Conservation (phyloP, 2,113 vertebrate genomes). For the Eulacestoma nigropectus region DNA sequence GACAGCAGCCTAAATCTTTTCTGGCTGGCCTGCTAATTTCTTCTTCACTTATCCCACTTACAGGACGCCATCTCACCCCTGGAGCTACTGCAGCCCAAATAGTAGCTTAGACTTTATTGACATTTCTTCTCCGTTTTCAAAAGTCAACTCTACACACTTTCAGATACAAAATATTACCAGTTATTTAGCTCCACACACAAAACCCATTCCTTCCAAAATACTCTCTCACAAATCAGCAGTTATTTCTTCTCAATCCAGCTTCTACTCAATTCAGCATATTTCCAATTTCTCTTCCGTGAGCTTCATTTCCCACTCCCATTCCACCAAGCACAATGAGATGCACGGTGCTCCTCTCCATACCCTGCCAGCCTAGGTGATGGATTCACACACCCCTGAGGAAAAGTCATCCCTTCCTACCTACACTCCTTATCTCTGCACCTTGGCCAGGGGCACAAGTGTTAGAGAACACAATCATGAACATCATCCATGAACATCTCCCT, state of each 20-base stretch:
- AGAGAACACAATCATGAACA: background rate
- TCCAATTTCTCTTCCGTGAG: background rate
- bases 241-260: background rate
- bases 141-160: background rate
- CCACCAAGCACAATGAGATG: background rate
- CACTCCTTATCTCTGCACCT: background rate
- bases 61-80: background rate
- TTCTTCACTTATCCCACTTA: background rate
- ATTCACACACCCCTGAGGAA: background rate
- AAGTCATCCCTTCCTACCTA: background rate
- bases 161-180: background rate
- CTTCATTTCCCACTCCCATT: background rate
- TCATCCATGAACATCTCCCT: background rate
- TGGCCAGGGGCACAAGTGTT: background rate
- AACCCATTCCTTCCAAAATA: background rate
- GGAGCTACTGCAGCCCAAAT: background rate
- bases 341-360: rapidly evolving
- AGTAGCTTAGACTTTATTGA: background rate
- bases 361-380: background rate
- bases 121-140: background rate
- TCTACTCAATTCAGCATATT: background rate
- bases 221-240: background rate
- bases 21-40: background rate
- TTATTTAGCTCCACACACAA: background rate
- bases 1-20: background rate